Percentiles rank a stretch among this genome's conserved stretches.
Evolutionary conservation across 2,113 vertebrate species (phyloP).

Genomic region (Osmerus eperlanus): DNA sequence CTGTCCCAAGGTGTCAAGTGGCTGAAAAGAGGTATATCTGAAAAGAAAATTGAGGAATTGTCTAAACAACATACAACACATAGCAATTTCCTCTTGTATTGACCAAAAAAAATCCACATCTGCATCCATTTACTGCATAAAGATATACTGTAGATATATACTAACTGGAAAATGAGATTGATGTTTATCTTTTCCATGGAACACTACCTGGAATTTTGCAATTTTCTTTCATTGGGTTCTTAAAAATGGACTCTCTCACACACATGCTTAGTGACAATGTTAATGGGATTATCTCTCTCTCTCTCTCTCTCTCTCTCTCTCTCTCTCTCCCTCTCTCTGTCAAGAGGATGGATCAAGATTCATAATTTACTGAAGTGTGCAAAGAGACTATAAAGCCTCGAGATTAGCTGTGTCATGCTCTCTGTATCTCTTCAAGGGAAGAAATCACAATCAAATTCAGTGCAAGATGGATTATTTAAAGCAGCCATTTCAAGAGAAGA

Average conservation of each 20-base stretch:
- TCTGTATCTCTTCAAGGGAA: conserved; percentile 39
- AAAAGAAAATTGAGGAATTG: too few species aligned
- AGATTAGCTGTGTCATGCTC: conserved; percentile 47
- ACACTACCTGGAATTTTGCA: not conserved
- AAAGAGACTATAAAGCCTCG: conserved; percentile 36
- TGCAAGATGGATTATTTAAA: conserved; percentile 15
- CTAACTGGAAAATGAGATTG: too few species aligned
- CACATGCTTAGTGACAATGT: too few species aligned
- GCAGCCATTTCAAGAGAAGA: not conserved
- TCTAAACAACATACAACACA: too few species aligned
- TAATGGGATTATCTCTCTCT: not conserved
- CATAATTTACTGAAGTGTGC: conserved; percentile 48
- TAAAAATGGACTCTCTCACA: not conserved
- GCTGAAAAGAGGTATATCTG: too few species aligned
- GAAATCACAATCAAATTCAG: conserved; percentile 6
- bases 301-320: not conserved
- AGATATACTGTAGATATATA: too few species aligned
- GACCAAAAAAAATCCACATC: too few species aligned
- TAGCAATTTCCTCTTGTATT: too few species aligned
- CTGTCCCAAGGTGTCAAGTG: not conserved
- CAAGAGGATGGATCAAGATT: conserved; percentile 39
- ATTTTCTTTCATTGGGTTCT: not conserved
- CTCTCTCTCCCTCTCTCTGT: not conserved
- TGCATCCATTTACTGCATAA: too few species aligned
- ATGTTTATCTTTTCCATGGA: not conserved